These are phyloP conservation scores for Cryptotis parvus DNA, from an alignment of 2,113 vertebrate genomes.

Conservation along the genomic window DNA sequence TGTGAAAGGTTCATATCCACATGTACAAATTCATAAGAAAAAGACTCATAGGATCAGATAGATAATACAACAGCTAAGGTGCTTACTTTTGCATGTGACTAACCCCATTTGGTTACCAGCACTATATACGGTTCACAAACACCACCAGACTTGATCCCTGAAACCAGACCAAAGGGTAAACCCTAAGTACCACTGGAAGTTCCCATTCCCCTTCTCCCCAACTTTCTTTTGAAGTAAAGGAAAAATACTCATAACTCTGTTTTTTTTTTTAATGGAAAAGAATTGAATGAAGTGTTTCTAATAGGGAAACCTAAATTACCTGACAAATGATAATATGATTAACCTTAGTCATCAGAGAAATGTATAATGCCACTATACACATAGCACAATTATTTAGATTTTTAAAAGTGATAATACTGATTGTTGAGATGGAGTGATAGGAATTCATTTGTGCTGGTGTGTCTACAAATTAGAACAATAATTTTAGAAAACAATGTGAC, in stretches of 20 bases:
- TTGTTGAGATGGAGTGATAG: not conserved
- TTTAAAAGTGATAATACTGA: not conserved
- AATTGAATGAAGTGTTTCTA: not conserved
- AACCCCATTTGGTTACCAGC: too few relatives aligned
- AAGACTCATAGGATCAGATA: not conserved
- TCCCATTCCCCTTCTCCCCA: too few relatives aligned
- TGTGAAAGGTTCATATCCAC: not conserved
- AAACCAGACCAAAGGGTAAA: too few relatives aligned
- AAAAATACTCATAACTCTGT: constrained; percentile 17
- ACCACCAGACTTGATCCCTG: too few relatives aligned
- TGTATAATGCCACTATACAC: not conserved
- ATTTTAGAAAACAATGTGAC: not conserved
- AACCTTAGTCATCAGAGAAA: not conserved
- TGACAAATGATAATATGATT: not conserved
- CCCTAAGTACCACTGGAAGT: too few relatives aligned
- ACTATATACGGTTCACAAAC: too few relatives aligned
- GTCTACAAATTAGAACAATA: not conserved
- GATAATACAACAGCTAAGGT: too few relatives aligned
- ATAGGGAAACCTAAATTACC: not conserved
- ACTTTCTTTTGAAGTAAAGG: too few relatives aligned
- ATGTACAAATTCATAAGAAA: constrained; percentile 9
- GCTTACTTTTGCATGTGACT: too few relatives aligned
- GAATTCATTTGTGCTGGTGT: not conserved
- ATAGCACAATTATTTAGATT: not conserved
- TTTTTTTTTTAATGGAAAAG: too few relatives aligned